These are phyloP conservation scores for Epicauta chinensis DNA, from an alignment of 1,140 invertebrate genomes.

Conservation along the genomic window DNA sequence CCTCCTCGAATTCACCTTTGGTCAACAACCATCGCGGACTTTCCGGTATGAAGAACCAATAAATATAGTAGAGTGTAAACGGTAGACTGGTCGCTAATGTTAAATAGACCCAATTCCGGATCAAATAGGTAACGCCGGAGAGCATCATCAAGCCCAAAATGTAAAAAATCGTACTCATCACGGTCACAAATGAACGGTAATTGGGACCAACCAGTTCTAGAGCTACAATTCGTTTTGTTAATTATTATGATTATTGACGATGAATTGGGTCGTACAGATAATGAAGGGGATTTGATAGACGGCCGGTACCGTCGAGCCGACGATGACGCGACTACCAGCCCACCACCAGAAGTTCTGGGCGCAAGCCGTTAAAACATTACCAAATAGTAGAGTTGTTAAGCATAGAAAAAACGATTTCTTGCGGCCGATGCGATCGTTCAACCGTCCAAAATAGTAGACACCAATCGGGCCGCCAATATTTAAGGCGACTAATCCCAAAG, in stretches of 20 bases:
- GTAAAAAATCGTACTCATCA: constrained; percentile 85
- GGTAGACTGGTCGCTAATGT: constrained; percentile 74
- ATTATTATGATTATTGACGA: neutral
- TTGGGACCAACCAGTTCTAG: constrained; percentile 84
- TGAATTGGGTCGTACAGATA: constrained; percentile 65
- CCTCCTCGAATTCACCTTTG: constrained; percentile 71
- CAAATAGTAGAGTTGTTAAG: constrained; percentile 65
- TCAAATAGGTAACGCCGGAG: constrained; percentile 72
- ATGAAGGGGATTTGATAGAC: constrained; percentile 95
- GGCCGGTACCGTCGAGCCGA: constrained; percentile 82
- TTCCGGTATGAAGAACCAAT: constrained; percentile 80
- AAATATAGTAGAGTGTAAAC: constrained; percentile 76
- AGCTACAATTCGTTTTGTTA: constrained; percentile 52
- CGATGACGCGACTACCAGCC: constrained; percentile 68
- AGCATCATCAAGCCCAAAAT: constrained; percentile 77
- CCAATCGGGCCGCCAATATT: constrained; percentile 80
- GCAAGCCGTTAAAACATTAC: constrained; percentile 69
- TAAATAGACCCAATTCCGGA: constrained; percentile 74
- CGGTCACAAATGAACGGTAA: constrained; percentile 84
- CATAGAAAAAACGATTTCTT: constrained; percentile 77
- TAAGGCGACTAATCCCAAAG: constrained; percentile 71
- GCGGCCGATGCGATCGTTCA: constrained; percentile 79
- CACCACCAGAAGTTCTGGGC: constrained; percentile 75
- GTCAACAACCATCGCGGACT: constrained; percentile 80
- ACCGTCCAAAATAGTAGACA: constrained; percentile 74